Conservation (phyloP, 2,888 invertebrate genomes). For the Colletes collaris region DNA sequence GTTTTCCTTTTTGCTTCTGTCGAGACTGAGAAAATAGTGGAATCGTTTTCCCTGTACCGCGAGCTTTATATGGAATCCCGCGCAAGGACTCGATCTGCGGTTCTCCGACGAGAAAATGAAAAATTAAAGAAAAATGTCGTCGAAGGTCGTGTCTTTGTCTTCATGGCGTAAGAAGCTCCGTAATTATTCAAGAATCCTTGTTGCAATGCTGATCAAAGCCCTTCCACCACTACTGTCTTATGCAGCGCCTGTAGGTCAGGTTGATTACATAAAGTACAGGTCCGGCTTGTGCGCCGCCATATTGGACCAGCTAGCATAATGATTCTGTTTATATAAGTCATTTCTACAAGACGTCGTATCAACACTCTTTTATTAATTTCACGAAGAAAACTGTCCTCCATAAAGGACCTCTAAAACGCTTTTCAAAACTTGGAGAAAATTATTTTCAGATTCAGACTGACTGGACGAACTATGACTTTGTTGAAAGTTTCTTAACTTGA, state of each 20-base stretch:
- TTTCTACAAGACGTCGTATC: neutral
- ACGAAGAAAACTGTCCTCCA: no score
- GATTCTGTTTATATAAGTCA: slow-evolving; percentile 39
- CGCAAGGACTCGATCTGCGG: no score
- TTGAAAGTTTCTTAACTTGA: no score
- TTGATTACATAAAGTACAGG: slow-evolving; percentile 59
- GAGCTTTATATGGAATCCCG: no score
- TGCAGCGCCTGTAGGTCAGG: slow-evolving; percentile 34
- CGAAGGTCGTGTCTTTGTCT: neutral
- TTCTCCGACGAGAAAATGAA: neutral
- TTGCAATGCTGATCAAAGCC: slow-evolving; percentile 19
- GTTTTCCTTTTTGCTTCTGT: no score
- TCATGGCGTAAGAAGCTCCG: slow-evolving; percentile 3
- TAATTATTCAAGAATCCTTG: slow-evolving; percentile 36
- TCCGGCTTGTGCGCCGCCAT: slow-evolving; percentile 25
- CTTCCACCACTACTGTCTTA: slow-evolving; percentile 18
- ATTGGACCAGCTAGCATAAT: slow-evolving; percentile 13
- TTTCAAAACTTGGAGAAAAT: no score
- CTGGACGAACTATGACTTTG: no score
- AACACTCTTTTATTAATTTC: neutral
- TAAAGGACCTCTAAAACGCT: neutral
- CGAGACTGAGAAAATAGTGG: no score
- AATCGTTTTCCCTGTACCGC: no score
- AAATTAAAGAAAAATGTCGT: neutral
- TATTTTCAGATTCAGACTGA: no score